Evolutionary conservation across 2,888 invertebrate species (phyloP), one percentile per base, ranked within the genome.

Genomic region (Agapetus fuscipes): DNA sequence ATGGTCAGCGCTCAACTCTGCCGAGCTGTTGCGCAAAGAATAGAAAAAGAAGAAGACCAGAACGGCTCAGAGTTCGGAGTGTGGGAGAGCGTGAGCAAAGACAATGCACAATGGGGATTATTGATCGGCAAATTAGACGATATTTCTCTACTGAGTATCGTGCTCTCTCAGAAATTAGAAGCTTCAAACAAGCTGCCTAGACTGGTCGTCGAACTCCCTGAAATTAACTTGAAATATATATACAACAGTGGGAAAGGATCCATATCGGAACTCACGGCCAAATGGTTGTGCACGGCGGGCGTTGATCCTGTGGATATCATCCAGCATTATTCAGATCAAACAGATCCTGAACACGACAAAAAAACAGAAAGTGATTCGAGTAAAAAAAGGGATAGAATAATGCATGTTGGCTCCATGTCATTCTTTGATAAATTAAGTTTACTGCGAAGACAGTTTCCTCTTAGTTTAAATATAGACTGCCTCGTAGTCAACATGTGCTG

Each of bases 81-180:
- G 29, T 91, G 88, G 87, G 88, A 88, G 57, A 78, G 80, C 36
- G 76, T 91, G 36, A 83, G 88, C 2, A 78, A 83, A 49, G 94
- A 94, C 56, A 78, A 80, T 52, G 83, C 89, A 28, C 80, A 84
- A 55, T 94, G 94, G 87, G 83, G 84, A 11, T 64, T 89, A 32
- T 65, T 94, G 2, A 83, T 89, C 27, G 86, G 85, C 37, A 91
- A 91, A 66, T 68, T 94, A 30, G 93, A 94, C 59, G 91, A 94
- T 57, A 75, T 90, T 45, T 78, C 90, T 2, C 73, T 88, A 37
- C 67, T 93, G 10, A 81, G 83, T 64, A 72, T 82, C 50, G 73
- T 88, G 37, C 60, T 83, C 43, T 62, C 71, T 48, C 71, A 64
- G 46, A 71, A 66, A 52, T 69, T 67, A 5, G 53, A 55, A 14